Evolutionary conservation across 2,113 vertebrate species (phyloP), one percentile per base, ranked within the genome.

Genomic region (Trochalopteron elliotii): DNA sequence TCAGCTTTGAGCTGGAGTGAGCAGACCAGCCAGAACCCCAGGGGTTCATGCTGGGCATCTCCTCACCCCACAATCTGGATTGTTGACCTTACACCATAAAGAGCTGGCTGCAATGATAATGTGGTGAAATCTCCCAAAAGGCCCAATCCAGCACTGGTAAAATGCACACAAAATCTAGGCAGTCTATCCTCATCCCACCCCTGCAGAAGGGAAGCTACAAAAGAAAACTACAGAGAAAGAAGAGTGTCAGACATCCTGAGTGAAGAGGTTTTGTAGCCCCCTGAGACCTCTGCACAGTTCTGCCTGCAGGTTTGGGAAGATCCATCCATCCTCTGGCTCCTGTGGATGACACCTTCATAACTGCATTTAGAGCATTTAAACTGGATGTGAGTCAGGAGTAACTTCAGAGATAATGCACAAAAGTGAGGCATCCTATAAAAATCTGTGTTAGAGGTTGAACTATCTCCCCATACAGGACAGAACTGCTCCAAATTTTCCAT

Each of bases 301-400:
- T 78, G 20, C 27, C 64, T 49, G 28, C 35, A 71, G 61, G 44
- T 25, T 75, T 1, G 1, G 56, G n/a, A 33, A 82, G 16, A 4
- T 42, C 37, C 30, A 18, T n/a, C 52, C 84, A 37, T 31, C 28
- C 27, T 27, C 74, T 42, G 45, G 10, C 24, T 67, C 21, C 50
- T 1, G 0, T 81, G 21, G 18, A 35, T 0, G 5, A 9, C 13
- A 47, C 15, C 25, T 59, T 55, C 39, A 18, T 6, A 49, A 20
- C 45, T 61, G n/a, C 45, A 25, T 50, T 28, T 64, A 31, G 42
- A 67, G 25, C 22, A 24, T 15, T 70, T 45, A 55, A 16, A 9
- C 52, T 90, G 39, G 4, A 1, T 15, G 18, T 47, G 23, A 87
- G 30, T 30, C 30, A 37, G 44, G 15, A 19, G 12, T 31, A 42